A percentile compares a stretch with the other conserved stretches of the same genome.
Conservation (phyloP, 2,888 invertebrate species). For the Resseliella maxima region DNA sequence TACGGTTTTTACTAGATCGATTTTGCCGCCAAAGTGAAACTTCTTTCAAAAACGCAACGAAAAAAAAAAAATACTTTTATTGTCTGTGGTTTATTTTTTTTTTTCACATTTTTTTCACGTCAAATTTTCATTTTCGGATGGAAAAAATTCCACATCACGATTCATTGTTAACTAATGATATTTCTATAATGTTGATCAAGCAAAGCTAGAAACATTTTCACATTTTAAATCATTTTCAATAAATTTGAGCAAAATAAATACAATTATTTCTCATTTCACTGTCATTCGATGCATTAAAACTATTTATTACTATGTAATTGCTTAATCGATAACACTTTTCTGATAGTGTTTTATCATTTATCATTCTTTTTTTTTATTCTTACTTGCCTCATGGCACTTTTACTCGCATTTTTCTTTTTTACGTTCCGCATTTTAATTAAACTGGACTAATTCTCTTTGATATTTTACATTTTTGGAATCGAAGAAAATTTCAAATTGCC, state of each 20-base stretch:
- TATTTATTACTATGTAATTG: background rate
- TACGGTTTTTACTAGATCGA: too few species aligned
- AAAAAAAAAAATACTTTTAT: background rate
- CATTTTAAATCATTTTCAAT: background rate
- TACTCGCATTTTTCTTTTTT: background rate
- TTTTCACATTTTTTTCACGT: background rate
- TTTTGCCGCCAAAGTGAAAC: too few species aligned
- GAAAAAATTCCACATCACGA: background rate
- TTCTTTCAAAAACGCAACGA: too few species aligned
- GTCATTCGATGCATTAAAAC: background rate
- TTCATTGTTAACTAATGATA: background rate
- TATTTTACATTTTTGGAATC: slow-evolving; percentile 16
- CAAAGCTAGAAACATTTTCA: background rate
- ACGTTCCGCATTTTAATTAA: too few species aligned
- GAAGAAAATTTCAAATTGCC: background rate
- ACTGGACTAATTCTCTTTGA: background rate
- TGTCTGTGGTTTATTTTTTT: background rate
- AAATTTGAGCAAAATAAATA: background rate
- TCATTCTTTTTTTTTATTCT: background rate
- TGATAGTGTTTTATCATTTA: background rate
- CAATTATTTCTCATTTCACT: background rate
- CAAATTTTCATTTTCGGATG: background rate
- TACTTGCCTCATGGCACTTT: background rate
- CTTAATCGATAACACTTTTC: slow-evolving; percentile 1
- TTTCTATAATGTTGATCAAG: background rate